Evolutionary conservation across 2,888 invertebrate species (phyloP).

Genomic region (Diloba caeruleocephala): DNA sequence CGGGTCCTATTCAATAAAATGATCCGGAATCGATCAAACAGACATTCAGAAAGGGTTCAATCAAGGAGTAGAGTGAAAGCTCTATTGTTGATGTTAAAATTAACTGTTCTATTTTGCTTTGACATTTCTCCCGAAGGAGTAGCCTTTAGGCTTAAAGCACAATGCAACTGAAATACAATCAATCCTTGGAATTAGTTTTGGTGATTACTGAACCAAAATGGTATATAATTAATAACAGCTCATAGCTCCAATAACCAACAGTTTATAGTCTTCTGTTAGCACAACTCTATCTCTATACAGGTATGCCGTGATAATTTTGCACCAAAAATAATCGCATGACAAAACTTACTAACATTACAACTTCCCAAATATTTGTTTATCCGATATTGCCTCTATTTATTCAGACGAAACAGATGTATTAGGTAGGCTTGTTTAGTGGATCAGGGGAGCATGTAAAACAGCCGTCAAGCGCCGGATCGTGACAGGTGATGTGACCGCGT

Average conservation of each 20-base stretch:
- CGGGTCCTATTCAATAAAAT: constrained; percentile 55
- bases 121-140: constrained; percentile 1
- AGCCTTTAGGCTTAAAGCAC: constrained; percentile 1
- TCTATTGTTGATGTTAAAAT: constrained; percentile 13
- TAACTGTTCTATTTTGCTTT: constrained; percentile 26
- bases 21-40: constrained; percentile 64
- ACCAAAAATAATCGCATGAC: not conserved
- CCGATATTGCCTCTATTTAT: constrained; percentile 3
- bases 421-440: constrained; percentile 22
- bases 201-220: too few relatives aligned
- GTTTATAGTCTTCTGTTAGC: too few relatives aligned
- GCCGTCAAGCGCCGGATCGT: constrained; percentile 26
- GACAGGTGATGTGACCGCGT: constrained; percentile 43
- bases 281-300: too few relatives aligned
- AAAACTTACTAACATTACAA: not conserved
- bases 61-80: constrained; percentile 36
- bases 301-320: not conserved
- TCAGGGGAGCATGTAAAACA: constrained; percentile 48
- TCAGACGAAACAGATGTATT: constrained; percentile 10
- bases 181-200: not conserved
- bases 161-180: constrained; percentile 22
- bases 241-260: too few relatives aligned
- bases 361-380: constrained; percentile 7
- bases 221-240: too few relatives aligned
- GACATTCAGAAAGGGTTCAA: constrained; percentile 52